These are phyloP conservation scores for Podilymbus podiceps DNA, from an alignment of 2,113 vertebrate genomes.

Conservation along the genomic window DNA sequence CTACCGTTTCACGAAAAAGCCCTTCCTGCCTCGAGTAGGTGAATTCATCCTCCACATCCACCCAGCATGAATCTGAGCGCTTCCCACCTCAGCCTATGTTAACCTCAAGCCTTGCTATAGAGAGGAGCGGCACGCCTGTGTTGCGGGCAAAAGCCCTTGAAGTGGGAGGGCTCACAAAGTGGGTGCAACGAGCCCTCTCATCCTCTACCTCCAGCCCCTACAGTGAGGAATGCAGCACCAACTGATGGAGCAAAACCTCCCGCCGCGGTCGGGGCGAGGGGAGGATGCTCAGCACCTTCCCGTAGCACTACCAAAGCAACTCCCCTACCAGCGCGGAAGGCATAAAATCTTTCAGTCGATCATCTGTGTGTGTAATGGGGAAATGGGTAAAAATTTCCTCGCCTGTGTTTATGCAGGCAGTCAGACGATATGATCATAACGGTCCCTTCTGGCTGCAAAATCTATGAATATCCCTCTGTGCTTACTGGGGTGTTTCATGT, in stretches of 20 bases:
- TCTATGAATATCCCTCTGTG: not conserved
- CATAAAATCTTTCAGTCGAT: not conserved
- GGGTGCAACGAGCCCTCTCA: not conserved
- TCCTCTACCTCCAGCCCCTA: not conserved
- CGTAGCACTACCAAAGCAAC: fast-evolving
- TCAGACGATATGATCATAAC: not conserved
- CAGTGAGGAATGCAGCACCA: not conserved
- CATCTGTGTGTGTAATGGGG: not conserved
- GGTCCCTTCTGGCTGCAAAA: not conserved
- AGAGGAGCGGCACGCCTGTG: not conserved
- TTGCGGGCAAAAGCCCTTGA: not conserved
- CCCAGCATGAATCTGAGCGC: not conserved
- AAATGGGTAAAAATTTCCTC: not conserved
- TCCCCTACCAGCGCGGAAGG: not conserved
- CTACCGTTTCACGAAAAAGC: not conserved
- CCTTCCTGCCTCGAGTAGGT: not conserved
- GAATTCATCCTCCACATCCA: not conserved
- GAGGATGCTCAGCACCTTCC: not conserved
- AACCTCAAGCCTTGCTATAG: not conserved
- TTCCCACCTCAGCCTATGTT: not conserved
- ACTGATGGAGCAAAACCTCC: not conserved
- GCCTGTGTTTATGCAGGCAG: not conserved
- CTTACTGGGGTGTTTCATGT: not conserved
- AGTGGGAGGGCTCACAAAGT: not conserved
- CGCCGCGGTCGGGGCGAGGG: fast-evolving